Base-by-base conservation (phyloP, 2,113 vertebrate species). In the Chaetodon trifascialis region DNA sequence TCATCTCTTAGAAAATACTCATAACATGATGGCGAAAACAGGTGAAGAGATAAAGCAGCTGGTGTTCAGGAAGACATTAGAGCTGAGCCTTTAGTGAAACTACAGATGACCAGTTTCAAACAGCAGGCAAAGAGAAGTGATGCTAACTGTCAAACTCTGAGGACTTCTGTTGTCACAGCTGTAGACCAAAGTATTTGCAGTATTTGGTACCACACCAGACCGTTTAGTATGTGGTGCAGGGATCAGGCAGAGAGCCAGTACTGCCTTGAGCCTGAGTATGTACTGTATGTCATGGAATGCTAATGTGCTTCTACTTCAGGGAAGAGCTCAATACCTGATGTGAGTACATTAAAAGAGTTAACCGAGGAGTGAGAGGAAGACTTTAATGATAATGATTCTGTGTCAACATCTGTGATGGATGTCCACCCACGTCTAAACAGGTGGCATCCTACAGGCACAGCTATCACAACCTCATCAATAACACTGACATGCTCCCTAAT, bases 381-480 rank as follows among this genome's bases (percentile, higher is more conserved):
- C 23, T 52, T 73, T 70, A 69, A 83, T 74, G 69, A 64, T 69
- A 79, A 80, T 84, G 75, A 79, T 73, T 82, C 47, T 75, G 49
- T 42, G 56, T 77, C 83, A 75, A 21, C 77, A 58, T 65, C 69
- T 36, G 25, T 88, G 82, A 87, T 74, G 46, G 77, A 77, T 84
- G 75, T 84, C 82, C 64, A 62, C 71, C 40, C 64, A 62, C 79
- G 73, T 60, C 64, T 44, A 77, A 84, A 86, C 84, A 88, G 85
- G 66, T 88, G 81, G 89, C 79, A 21, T 85, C 63, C 76, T 81
- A 58, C 56, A 79, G 76, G 89, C 77, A 40, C 64, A 54, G 66
- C 75, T 73, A 65, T 80, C 23, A 51, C 52, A 73, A 1, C n/a
- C 56, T 81, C 86, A 71, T 83, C 58, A 86, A 76, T 66, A 79